A percentile compares a stretch with the other conserved stretches of the same genome.
phyloP scores from a whole-genome alignment of 2,888 invertebrate genomes.

The Spicauda simplicius region DNA sequence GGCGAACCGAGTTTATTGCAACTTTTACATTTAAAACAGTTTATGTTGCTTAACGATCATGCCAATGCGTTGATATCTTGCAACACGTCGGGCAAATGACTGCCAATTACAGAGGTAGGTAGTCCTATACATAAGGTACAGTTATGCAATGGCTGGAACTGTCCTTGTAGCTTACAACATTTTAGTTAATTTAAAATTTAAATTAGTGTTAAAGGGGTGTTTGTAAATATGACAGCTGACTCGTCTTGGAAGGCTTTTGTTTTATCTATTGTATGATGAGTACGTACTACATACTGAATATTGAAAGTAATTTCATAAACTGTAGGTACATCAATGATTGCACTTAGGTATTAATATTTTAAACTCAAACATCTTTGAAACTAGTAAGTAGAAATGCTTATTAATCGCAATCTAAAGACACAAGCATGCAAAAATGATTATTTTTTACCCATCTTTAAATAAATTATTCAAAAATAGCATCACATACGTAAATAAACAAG shows the following conservation, averaged over 20 bases:
- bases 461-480: no score
- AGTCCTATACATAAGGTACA: conserved; percentile 35
- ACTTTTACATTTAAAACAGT: conserved; percentile 76
- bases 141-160: conserved; percentile 28
- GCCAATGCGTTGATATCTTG: conserved; percentile 30
- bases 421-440: no score
- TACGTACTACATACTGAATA: no score
- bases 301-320: no score
- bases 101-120: conserved; percentile 31
- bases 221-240: conserved; percentile 19
- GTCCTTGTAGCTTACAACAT: conserved; percentile 26
- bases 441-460: no score
- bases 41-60: conserved; percentile 53
- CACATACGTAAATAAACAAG: no score
- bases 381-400: no score
- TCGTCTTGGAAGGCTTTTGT: conserved; percentile 4
- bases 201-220: conserved; percentile 28
- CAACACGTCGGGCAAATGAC: conserved; percentile 34
- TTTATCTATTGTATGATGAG: conserved; percentile 13
- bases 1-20: conserved; percentile 55
- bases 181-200: conserved; percentile 34
- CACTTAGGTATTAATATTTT: no score
- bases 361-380: no score
- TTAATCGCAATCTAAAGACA: no score
- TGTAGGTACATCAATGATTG: no score